These are phyloP conservation scores for Drosophila tani DNA, from an alignment of 1,140 invertebrate species.

Conservation along the genomic window DNA sequence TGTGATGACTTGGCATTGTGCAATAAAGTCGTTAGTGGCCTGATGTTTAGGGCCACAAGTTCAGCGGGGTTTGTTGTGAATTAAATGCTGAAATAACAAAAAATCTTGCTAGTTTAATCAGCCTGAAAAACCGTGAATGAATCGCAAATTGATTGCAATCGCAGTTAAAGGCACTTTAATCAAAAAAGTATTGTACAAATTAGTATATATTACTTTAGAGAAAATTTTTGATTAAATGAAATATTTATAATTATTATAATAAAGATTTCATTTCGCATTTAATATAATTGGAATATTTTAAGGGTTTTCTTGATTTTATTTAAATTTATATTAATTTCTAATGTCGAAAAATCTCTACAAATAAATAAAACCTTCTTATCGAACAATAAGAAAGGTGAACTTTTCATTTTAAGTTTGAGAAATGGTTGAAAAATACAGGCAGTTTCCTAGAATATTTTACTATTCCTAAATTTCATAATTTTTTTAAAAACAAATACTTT, in stretches of 20 bases:
- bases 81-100: constrained; percentile 19
- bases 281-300: background rate
- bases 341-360: no score
- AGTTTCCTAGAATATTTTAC: background rate
- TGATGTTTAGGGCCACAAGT: constrained; percentile 8
- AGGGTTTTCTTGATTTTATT: no score
- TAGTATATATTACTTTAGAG: background rate
- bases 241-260: background rate
- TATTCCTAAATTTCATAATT: background rate
- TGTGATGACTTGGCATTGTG: constrained; percentile 58
- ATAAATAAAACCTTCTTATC: no score
- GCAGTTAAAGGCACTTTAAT: background rate
- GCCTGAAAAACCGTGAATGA: constrained; percentile 15
- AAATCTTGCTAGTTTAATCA: constrained; percentile 5
- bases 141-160: background rate
- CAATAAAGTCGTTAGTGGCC: constrained; percentile 25
- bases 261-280: background rate
- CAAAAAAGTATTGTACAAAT: background rate
- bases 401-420: no score
- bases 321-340: no score
- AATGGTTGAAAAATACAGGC: no score
- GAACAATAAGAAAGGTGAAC: background rate
- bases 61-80: background rate
- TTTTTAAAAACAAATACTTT: background rate
- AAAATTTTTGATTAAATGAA: background rate